Evolutionary conservation across 1,140 invertebrate species (phyloP).

Genomic region (Dendrolimus kikuchii): DNA sequence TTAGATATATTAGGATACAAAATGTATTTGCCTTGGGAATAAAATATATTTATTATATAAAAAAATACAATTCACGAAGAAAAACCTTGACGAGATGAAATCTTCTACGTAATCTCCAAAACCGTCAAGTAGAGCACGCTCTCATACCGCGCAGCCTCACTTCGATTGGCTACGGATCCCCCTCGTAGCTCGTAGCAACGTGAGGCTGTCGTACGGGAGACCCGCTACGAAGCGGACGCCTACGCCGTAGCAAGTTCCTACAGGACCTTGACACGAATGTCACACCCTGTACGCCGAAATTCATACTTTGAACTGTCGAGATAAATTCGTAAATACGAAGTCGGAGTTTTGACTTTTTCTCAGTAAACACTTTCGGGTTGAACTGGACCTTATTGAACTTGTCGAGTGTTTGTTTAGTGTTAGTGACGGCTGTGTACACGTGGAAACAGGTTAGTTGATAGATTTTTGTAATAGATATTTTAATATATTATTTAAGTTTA

Average conservation of each 20-base stretch:
- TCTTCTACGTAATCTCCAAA: conserved; percentile 4
- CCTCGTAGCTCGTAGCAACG: conserved; percentile 62
- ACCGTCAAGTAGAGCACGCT: conserved; percentile 39
- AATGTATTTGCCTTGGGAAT: too few species aligned
- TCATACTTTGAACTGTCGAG: conserved; percentile 7
- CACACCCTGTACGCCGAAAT: conserved; percentile 42
- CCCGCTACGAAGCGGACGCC: conserved; percentile 59
- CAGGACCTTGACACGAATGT: conserved; percentile 57
- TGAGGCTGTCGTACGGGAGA: conserved; percentile 64
- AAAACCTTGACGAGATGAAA: not conserved
- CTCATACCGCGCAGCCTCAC: conserved; percentile 42
- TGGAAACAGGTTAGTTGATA: conserved; percentile 21
- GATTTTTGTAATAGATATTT: not conserved
- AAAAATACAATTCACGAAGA: too few species aligned
- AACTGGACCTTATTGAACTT: not conserved
- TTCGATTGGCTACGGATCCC: conserved; percentile 65
- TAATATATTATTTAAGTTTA: not conserved
- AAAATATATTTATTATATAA: too few species aligned
- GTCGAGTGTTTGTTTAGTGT: conserved; percentile 21
- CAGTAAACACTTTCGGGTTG: not conserved
- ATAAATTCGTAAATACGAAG: conserved; percentile 2
- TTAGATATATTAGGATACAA: too few species aligned
- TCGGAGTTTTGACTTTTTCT: conserved; percentile 1
- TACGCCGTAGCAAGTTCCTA: conserved; percentile 38
- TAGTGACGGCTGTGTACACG: conserved; percentile 23